These are phyloP conservation scores for Orchesellides sinensis DNA, from an alignment of 2,888 invertebrate species.

Conservation along the genomic window DNA sequence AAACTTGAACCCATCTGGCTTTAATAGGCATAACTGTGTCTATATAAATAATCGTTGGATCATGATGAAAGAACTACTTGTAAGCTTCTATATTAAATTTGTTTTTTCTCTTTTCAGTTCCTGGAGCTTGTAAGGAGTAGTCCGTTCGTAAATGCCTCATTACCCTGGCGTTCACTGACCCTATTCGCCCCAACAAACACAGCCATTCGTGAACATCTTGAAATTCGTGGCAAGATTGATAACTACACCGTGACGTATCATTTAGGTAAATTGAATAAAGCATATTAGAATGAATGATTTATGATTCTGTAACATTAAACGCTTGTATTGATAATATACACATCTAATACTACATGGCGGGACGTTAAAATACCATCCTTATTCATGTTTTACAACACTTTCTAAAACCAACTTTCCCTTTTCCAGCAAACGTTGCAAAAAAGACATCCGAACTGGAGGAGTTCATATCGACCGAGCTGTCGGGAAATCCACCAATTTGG, in stretches of 20 bases:
- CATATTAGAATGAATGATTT: neutral
- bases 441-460: constrained; percentile 80
- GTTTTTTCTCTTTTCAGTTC: constrained; percentile 82
- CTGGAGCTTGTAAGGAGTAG: constrained; percentile 85
- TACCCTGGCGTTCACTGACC: constrained; percentile 87
- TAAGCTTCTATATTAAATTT: too few species aligned
- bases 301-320: neutral
- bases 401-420: constrained; percentile 73
- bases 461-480: constrained; percentile 86
- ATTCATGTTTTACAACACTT: constrained; percentile 42
- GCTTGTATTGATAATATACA: neutral
- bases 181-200: constrained; percentile 92
- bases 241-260: constrained; percentile 73
- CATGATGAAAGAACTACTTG: too few species aligned
- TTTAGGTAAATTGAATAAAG: constrained; percentile 65
- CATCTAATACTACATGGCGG: neutral
- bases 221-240: constrained; percentile 69
- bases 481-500: constrained; percentile 91
- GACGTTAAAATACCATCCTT: too few species aligned
- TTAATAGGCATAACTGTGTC: too few species aligned
- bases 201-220: constrained; percentile 87
- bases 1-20: too few species aligned
- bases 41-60: too few species aligned
- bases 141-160: constrained; percentile 84
- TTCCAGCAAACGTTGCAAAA: constrained; percentile 86